These are phyloP conservation scores for Sphaerodactylus townsendi DNA, from an alignment of 2,113 vertebrate species.

Conservation along the genomic window DNA sequence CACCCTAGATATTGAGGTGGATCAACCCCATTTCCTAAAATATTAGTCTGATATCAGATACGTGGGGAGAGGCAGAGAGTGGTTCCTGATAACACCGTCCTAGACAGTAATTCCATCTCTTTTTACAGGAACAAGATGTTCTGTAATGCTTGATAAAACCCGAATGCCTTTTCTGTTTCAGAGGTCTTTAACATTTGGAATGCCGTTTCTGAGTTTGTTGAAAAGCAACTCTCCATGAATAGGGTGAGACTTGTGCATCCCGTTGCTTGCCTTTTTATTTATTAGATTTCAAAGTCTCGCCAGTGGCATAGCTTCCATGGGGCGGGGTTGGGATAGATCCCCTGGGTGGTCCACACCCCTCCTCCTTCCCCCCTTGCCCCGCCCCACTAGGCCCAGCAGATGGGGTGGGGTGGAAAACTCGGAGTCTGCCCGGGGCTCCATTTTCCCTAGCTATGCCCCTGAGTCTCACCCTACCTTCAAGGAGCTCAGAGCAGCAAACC, in stretches of 20 bases:
- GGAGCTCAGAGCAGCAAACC: too few species aligned
- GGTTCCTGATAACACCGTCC: not conserved
- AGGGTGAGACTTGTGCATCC: constrained; percentile 70
- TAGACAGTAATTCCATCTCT: not conserved
- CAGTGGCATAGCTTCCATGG: too few species aligned
- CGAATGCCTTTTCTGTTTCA: constrained; percentile 59
- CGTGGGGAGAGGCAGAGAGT: not conserved
- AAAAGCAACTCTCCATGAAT: constrained; percentile 70
- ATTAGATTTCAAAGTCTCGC: not conserved
- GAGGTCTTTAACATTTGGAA: constrained; percentile 79
- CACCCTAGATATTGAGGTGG: not conserved
- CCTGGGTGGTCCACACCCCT: too few species aligned
- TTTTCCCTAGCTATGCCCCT: too few species aligned
- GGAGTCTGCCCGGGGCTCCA: too few species aligned
- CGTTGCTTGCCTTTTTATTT: not conserved
- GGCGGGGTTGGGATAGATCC: too few species aligned
- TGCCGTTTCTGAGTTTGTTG: constrained; percentile 74
- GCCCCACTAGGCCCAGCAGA: too few species aligned
- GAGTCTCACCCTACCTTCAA: too few species aligned
- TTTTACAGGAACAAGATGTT: not conserved
- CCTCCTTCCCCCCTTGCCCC: too few species aligned
- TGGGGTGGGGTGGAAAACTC: too few species aligned
- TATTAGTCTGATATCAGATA: not conserved
- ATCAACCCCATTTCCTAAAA: not conserved
- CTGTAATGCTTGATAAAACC: not conserved